Percentiles rank a stretch among this genome's conserved stretches.
Evolutionary conservation across 2,797 vertebrate species (phyloP).

Genomic region (Hirundo rustica): DNA sequence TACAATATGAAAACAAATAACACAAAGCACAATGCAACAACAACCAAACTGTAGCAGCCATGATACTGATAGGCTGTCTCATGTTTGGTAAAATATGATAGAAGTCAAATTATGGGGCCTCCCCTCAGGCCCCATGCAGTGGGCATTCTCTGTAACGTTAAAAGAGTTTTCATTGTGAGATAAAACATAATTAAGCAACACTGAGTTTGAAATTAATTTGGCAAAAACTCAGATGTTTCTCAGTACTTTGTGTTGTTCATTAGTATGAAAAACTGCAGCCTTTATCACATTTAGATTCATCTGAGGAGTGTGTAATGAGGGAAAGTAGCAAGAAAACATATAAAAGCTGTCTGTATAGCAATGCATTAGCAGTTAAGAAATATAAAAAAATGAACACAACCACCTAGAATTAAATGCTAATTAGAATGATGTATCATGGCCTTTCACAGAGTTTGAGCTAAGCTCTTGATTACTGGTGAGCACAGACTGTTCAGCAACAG

Average conservation of each 20-base stretch:
- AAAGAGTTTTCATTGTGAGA: background rate
- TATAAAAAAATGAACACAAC: constrained; percentile 59
- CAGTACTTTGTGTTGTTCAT: constrained; percentile 35
- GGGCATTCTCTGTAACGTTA: background rate
- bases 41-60: background rate
- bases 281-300: constrained; percentile 57
- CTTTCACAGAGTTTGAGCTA: constrained; percentile 17
- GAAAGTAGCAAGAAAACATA: constrained; percentile 52
- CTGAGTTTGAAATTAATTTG: constrained; percentile 37
- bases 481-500: background rate
- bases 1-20: too few relatives aligned
- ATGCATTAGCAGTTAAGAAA: constrained; percentile 49
- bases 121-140: background rate
- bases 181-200: constrained; percentile 53
- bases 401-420: constrained; percentile 49
- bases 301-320: constrained; percentile 46
- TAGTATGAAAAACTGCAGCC: constrained; percentile 49
- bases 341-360: constrained; percentile 48
- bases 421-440: constrained; percentile 50
- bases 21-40: too few relatives aligned
- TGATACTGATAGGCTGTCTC: background rate
- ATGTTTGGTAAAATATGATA: background rate
- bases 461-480: background rate
- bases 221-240: constrained; percentile 5
- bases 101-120: background rate